These are phyloP conservation scores for Drosophila longiperda DNA, from an alignment of 2,888 invertebrate genomes.

Conservation along the genomic window DNA sequence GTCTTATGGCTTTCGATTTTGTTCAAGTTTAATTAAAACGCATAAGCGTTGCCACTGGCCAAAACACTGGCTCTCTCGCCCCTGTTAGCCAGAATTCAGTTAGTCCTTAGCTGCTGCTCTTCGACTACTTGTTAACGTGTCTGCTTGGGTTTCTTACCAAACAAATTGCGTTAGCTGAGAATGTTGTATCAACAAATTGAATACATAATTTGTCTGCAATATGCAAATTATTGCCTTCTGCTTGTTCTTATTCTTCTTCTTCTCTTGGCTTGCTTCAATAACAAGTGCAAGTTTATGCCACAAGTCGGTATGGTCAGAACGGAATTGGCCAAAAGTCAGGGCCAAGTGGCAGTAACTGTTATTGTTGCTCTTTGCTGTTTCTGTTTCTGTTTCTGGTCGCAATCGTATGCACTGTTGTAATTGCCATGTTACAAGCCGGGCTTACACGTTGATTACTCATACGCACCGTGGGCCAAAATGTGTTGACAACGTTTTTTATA, in stretches of 20 bases:
- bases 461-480: constrained; percentile 52
- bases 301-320: background rate
- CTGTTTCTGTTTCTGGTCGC: constrained; percentile 17
- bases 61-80: constrained; percentile 22
- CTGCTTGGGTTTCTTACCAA: constrained; percentile 2
- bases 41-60: constrained; percentile 66
- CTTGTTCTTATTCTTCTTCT: background rate
- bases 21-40: constrained; percentile 72
- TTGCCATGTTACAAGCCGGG: constrained; percentile 42
- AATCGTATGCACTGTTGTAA: constrained; percentile 32
- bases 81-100: constrained; percentile 37
- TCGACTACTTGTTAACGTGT: background rate
- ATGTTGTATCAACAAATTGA: constrained; percentile 12
- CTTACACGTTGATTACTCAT: constrained; percentile 49
- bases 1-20: constrained; percentile 73
- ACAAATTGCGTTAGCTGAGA: constrained; percentile 3
- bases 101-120: constrained; percentile 4
- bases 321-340: constrained; percentile 28
- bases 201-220: constrained; percentile 32
- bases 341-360: constrained; percentile 11
- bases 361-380: background rate
- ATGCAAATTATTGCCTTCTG: constrained; percentile 25
- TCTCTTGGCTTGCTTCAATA: constrained; percentile 14
- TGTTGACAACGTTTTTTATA: constrained; percentile 37
- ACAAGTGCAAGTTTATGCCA: constrained; percentile 18